Evolutionary conservation across 2,113 vertebrate genomes (phyloP), one percentile per base, ranked within the genome.

Genomic region (Ailurus styani): DNA sequence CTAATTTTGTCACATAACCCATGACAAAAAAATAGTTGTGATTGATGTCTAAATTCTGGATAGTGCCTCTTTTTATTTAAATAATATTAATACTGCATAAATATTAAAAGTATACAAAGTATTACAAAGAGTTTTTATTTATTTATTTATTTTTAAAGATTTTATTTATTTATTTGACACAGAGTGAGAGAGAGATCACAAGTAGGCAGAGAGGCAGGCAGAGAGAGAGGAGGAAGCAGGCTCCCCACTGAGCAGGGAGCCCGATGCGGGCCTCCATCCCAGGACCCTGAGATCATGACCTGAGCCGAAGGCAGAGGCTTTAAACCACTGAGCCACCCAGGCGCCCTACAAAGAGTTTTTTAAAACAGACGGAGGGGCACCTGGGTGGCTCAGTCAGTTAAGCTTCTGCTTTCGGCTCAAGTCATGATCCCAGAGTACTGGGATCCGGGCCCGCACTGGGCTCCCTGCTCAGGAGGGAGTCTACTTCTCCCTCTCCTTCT

Each of bases 1-100:
- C 37, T 96, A 66, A 93, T 93, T 93, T 89, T 90, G 29, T 93
- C 40, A 75, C 45, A 91, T 90, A 95, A 81, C 52, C 78, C 8
- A 55, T 73, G 83, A 94, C 25, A 54, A 54, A 78, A 75, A 96
- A 68, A 82, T 40, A 60, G 14, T 90, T 23, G 29, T 87, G 27
- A 55, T 21, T 60, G 23, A 81, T 90, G 18, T 34, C 64, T 73
- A 55, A 94, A 81, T 25, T 87, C 31, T 86, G 66, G 70, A 68
- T 55, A 62, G 10, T 85, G 27, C 10, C 37, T 81, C 54, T 52
- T 79, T 92, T 77, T 78, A 73, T 77, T 87, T 93, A 54, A 94
- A 62, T 87, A n/a, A 68, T 37, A 40, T 91, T 86, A 81, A 54
- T 25, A 25, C 55, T 9, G 54, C 31, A 89, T 60, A 94, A 77